Evolutionary conservation across 2,888 invertebrate species (phyloP).

Genomic region (Timema cristinae): DNA sequence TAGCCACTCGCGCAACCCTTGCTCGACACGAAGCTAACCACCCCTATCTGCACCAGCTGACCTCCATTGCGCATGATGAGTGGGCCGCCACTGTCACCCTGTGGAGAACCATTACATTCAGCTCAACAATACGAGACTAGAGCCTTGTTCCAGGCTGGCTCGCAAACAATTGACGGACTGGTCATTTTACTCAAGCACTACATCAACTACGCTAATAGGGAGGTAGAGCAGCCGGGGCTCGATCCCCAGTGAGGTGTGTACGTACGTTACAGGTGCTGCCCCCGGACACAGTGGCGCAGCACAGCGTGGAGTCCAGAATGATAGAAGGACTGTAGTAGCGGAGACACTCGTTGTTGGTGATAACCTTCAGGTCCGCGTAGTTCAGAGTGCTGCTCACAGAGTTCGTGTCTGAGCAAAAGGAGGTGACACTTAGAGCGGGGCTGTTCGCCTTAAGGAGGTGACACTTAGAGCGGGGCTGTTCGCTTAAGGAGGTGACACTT

Average conservation of each 20-base stretch:
- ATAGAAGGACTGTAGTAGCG: neutral
- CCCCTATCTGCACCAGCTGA: slow-evolving; percentile 6
- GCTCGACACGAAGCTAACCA: slow-evolving; percentile 10
- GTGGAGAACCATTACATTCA: neutral
- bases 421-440: no score
- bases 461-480: no score
- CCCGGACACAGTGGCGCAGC: slow-evolving; percentile 5
- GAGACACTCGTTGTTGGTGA: slow-evolving; percentile 13
- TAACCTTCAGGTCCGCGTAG: slow-evolving; percentile 2
- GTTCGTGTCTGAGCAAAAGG: neutral
- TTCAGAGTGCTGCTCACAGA: slow-evolving; percentile 12
- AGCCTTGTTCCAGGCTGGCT: no score
- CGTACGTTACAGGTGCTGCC: slow-evolving; percentile 10
- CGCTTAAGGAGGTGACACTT: no score
- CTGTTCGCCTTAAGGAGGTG: no score
- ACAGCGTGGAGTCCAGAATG: slow-evolving; percentile 1
- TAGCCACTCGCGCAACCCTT: slow-evolving; percentile 5
- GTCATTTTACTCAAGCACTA: no score
- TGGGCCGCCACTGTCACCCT: slow-evolving; percentile 11
- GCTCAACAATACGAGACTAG: no score
- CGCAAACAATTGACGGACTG: no score
- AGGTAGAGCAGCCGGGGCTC: no score
- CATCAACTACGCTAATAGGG: no score
- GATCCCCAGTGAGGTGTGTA: neutral
- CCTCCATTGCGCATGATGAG: neutral